These are phyloP conservation scores for Zaprionus nigranus DNA, from an alignment of 1,140 invertebrate genomes.

Conservation along the genomic window DNA sequence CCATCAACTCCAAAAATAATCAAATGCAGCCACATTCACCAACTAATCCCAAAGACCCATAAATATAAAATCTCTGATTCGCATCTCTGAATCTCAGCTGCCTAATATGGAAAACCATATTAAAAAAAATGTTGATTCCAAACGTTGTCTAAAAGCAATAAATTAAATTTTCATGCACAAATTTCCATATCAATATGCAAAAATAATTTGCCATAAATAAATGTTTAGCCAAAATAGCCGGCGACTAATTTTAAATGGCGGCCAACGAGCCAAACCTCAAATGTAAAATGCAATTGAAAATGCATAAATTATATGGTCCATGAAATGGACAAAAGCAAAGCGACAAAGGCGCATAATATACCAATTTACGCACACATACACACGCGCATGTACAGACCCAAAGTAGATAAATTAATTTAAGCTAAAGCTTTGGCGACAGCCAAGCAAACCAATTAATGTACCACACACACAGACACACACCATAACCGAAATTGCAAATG, in stretches of 20 bases:
- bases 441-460: conserved; percentile 48
- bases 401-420: conserved; percentile 46
- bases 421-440: conserved; percentile 46
- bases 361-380: conserved; percentile 1
- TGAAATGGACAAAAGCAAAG: conserved; percentile 32
- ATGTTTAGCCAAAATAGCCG: conserved; percentile 39
- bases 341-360: conserved; percentile 12
- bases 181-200: conserved; percentile 22
- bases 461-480: conserved; percentile 18
- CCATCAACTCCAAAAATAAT: not conserved
- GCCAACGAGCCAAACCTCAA: conserved; percentile 35
- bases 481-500: conserved; percentile 48
- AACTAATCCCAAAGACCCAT: conserved; percentile 21
- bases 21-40: conserved; percentile 7
- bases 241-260: conserved; percentile 48
- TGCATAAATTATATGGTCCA: conserved; percentile 54
- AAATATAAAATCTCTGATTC: conserved; percentile 23
- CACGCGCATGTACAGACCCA: conserved; percentile 3
- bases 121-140: conserved; percentile 15
- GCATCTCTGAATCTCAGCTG: not conserved
- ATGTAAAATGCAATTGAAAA: conserved; percentile 55
- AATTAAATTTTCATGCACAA: conserved; percentile 31
- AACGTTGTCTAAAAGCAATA: conserved; percentile 35
- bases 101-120: conserved; percentile 24
- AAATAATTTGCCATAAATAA: conserved; percentile 50